These are phyloP conservation scores for Chironomus tepperi DNA, from an alignment of 1,140 invertebrate species.

Conservation along the genomic window DNA sequence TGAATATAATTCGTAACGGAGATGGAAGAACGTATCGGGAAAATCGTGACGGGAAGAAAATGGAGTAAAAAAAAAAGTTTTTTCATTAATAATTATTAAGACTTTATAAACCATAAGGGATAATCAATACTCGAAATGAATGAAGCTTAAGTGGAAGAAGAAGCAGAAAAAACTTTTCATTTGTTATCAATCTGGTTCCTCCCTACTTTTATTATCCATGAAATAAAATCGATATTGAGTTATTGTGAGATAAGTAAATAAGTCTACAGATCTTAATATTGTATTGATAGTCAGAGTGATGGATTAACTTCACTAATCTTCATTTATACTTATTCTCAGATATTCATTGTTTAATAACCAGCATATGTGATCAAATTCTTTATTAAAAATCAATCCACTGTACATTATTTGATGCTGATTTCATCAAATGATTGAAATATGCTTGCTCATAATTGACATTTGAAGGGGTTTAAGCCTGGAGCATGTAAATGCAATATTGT, in stretches of 20 bases:
- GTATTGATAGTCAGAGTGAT: slow-evolving; percentile 16
- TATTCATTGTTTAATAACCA: too few species aligned
- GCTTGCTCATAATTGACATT: too few species aligned
- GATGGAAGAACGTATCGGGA: background rate
- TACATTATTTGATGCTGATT: too few species aligned
- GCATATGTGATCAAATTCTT: too few species aligned
- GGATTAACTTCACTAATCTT: slow-evolving; percentile 21
- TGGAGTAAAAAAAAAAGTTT: slow-evolving; percentile 20
- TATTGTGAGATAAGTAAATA: background rate
- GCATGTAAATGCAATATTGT: too few species aligned
- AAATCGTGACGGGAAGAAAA: background rate
- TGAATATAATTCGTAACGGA: too few species aligned
- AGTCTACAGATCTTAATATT: background rate
- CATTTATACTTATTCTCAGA: background rate
- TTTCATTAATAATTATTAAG: slow-evolving; percentile 24
- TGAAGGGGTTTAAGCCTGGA: too few species aligned
- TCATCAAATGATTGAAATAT: too few species aligned
- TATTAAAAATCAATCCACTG: too few species aligned
- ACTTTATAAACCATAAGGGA: slow-evolving; percentile 12
- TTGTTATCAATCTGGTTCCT: background rate
- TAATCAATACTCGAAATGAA: slow-evolving; percentile 20
- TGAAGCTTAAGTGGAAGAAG: background rate
- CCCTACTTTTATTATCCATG: background rate
- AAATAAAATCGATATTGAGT: too few species aligned
- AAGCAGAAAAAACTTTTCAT: background rate